Base-by-base conservation (phyloP, 1,140 invertebrate species). In the Calosoma granatense region DNA sequence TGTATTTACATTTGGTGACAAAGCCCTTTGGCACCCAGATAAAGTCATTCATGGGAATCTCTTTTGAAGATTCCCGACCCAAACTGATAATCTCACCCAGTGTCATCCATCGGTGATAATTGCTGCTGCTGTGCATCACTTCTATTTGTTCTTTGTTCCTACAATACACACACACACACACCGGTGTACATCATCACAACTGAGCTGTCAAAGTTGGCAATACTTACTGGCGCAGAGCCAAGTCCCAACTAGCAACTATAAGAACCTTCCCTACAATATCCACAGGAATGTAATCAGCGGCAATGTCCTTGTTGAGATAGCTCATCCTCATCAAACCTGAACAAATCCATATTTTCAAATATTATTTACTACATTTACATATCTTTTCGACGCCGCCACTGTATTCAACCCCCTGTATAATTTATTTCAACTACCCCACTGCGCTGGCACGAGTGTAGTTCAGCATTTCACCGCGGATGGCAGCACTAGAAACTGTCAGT, bases 241-340 rank as follows among this genome's bases (percentile, higher is more conserved):
- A 81, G 55, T 83, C 77, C 84, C 88, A 93, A 0, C 85, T 80
- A 0, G 83, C 78, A 1, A 80, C 77, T 21, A 97, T 82, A 63
- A 94, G 81, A 1, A 81, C 77, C 65, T 92, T 93, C n/a, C 90
- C 85, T 0, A 85, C 83, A 1, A 90, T 66, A 69, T 97, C 94
- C 0, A 92, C 91, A 0, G 94, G 92, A 12, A 96, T 81, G 53
- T 88, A 85, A 70, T 97, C 94, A 0, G 83, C 77, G 19, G 74
- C 72, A 15, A 82, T 68, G 2, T 82, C 67, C 1, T 78, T 70
- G 60, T 87, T 74, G 14, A 82, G 79, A 55, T 82, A 81, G 61
- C 88, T 68, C 21, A 84, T 83, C 51, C 89, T 79, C 30, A 96
- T 70, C 12, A 95, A 77, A 11, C 90, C 74, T 55, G 12, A 47